Conservation (phyloP, 37 sponge, comb jelly and placozoan genomes). For the Aphrocallistes beatrix region DNA sequence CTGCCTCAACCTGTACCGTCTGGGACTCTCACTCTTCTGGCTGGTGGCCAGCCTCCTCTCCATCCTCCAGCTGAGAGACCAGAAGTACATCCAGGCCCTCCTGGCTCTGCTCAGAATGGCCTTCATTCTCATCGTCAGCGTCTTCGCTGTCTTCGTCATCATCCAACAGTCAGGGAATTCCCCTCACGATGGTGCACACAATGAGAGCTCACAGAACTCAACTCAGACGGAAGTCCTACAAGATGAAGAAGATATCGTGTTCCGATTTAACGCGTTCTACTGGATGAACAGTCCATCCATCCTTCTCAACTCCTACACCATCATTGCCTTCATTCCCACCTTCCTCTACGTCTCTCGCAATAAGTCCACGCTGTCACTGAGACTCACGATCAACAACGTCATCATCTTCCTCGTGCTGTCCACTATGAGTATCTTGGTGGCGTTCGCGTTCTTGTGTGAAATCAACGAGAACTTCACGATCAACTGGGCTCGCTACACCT, state of each 20-base stretch:
- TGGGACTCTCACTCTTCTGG: not conserved
- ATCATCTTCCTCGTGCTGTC: not conserved
- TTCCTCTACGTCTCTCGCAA: not conserved
- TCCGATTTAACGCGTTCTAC: not conserved
- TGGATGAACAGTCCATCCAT: slow-evolving; percentile 17
- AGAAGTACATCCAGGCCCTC: not conserved
- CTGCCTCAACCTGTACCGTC: not conserved
- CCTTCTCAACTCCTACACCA: slow-evolving; percentile 1
- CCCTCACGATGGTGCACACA: not conserved
- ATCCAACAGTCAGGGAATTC: not conserved
- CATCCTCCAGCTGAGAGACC: not conserved
- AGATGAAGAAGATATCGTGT: not conserved
- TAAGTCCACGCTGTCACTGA: not conserved
- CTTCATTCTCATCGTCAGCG: not conserved
- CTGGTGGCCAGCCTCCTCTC: not conserved
- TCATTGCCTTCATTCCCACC: not conserved
- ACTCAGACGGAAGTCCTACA: not conserved
- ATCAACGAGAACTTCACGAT: slow-evolving; percentile 13
- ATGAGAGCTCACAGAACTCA: not conserved
- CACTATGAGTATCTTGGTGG: not conserved
- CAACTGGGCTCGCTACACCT: not conserved
- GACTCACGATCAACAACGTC: not conserved
- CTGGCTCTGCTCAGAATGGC: not conserved
- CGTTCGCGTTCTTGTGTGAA: not conserved
- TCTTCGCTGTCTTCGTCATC: not conserved